Evolutionary conservation across 2,797 vertebrate genomes (phyloP).

Genomic region (Dendrocincla fuliginosa): DNA sequence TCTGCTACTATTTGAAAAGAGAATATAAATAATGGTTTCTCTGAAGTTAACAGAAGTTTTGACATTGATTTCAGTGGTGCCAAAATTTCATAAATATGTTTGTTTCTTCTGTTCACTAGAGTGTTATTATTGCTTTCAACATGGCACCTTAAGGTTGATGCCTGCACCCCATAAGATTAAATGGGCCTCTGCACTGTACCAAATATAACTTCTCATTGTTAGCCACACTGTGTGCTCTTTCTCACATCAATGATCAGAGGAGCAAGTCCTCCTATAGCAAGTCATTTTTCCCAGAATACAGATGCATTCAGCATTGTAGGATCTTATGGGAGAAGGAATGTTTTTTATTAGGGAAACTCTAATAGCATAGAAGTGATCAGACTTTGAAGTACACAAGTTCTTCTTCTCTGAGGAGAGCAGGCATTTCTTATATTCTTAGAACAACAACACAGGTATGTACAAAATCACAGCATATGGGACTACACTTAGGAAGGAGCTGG

Average conservation of each 20-base stretch:
- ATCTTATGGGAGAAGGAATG: background rate
- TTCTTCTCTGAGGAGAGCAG: background rate
- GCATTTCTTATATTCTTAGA: background rate
- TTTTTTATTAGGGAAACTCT: background rate
- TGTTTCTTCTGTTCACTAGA: background rate
- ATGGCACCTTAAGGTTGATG: background rate
- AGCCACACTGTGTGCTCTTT: background rate
- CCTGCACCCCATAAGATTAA: background rate
- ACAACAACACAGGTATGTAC: background rate
- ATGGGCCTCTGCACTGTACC: background rate
- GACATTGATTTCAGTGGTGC: fast-evolving
- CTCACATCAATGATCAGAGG: background rate
- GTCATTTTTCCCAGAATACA: background rate
- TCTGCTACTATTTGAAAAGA: background rate
- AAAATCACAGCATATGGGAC: background rate
- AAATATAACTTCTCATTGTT: background rate
- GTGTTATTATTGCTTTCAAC: background rate
- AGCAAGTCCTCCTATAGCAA: background rate
- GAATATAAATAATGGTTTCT: background rate
- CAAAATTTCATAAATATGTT: background rate
- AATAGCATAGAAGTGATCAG: background rate
- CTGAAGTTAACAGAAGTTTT: background rate
- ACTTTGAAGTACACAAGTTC: background rate
- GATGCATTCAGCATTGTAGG: background rate
- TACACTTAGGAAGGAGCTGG: background rate